Evolutionary conservation across 2,888 invertebrate genomes (phyloP), one percentile per base, ranked within the genome.

Genomic region (Orthonevra nobilis): DNA sequence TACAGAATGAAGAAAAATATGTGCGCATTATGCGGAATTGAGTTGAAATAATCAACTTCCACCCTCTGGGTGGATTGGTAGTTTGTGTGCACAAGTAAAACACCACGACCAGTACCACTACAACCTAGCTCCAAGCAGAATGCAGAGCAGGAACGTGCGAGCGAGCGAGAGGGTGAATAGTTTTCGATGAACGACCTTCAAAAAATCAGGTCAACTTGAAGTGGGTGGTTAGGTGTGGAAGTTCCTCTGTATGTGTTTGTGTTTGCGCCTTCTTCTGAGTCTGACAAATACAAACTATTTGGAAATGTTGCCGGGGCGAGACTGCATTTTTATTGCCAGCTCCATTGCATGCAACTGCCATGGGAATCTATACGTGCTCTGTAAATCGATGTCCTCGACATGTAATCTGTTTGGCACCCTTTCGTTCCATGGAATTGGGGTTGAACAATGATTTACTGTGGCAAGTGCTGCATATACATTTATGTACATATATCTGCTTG

Each of bases 161-260:
- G 30, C 9, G 23, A 30, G 44, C 19, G 48, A 44, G 56, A 56
- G 56, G 34, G 63, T 46, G 40, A 7, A 61, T 58, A 73, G 58
- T 64, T 77, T 72, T 60, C 64, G 46, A 77, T 60, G 26, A 64
- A 72, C 77, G 77, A 77, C 77, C 77, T 77, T 77, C 77, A 77
- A 77, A 72, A 79, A 77, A 77, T 72, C 72, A 77, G 77, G 77
- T 72, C 77, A 72, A 58, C 77, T 46, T 58, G 58, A 77, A 56
- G 50, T 50, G 56, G 75, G 42, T 38, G 60, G 48, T n/a, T n/a
- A n/a, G n/a, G n/a, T n/a, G n/a, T n/a, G n/a, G n/a, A n/a, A n/a
- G n/a, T n/a, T n/a, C n/a, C n/a, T n/a, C n/a, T n/a, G n/a, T n/a
- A n/a, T n/a, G n/a, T n/a, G n/a, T n/a, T n/a, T n/a, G n/a, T n/a